Conservation (phyloP, 2,113 vertebrate species). For the Sinocyclocheilus rhinocerous region DNA sequence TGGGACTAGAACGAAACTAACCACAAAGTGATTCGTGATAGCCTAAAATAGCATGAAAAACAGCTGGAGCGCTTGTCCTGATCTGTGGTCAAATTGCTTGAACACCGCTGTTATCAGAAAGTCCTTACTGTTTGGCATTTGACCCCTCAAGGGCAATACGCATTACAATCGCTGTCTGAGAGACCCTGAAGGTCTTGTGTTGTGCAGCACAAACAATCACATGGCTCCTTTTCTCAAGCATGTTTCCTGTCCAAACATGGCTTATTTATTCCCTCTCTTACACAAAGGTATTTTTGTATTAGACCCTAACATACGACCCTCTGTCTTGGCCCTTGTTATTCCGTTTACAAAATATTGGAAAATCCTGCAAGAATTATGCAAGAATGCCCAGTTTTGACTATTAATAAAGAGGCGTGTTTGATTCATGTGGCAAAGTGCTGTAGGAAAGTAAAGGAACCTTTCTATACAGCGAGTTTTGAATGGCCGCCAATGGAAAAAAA, state of each 20-base stretch:
- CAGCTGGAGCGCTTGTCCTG: neutral
- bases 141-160: neutral
- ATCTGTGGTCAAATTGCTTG: neutral
- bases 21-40: neutral
- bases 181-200: neutral
- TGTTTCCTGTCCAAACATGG: conserved; percentile 28
- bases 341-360: conserved; percentile 26
- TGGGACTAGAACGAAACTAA: neutral
- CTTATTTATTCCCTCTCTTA: neutral
- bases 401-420: neutral
- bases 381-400: neutral
- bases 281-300: neutral
- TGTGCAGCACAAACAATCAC: neutral
- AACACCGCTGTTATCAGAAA: neutral
- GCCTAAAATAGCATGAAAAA: neutral
- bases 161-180: neutral
- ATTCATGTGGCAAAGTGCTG: neutral
- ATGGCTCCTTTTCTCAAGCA: neutral
- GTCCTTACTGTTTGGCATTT: conserved; percentile 4
- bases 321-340: neutral
- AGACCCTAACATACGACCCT: neutral
- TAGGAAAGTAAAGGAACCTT: neutral
- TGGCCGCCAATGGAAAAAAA: neutral
- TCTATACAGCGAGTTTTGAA: neutral
- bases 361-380: neutral